Conservation (phyloP, 2,888 invertebrate species). For the Dryobotodes eremita region DNA sequence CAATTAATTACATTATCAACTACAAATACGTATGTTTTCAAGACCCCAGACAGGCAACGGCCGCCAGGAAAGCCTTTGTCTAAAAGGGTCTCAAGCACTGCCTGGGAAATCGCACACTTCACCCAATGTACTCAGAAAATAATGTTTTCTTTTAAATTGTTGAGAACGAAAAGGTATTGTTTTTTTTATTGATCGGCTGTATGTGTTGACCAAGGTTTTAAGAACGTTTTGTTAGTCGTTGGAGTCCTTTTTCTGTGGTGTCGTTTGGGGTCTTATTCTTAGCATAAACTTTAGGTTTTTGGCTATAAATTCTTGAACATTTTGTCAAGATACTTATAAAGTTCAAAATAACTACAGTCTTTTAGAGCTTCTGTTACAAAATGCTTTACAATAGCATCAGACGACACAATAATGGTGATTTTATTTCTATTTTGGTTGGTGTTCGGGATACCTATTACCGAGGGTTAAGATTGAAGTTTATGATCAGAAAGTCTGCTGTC, state of each 20-base stretch:
- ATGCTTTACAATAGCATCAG: not conserved
- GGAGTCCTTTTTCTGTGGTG: not conserved
- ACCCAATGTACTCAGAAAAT: constrained; percentile 20
- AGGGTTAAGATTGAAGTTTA: not conserved
- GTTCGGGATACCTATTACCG: too few relatives aligned
- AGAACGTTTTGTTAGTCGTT: not conserved
- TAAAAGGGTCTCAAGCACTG: constrained; percentile 37
- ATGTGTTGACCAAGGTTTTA: not conserved
- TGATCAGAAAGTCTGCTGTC: not conserved
- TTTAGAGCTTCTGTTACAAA: not conserved
- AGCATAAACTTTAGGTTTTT: too few relatives aligned
- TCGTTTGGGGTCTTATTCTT: not conserved
- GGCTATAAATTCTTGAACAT: not conserved
- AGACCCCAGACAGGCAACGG: constrained; percentile 62
- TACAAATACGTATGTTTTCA: constrained; percentile 51
- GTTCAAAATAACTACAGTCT: not conserved
- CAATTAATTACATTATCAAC: constrained; percentile 41
- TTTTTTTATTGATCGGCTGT: not conserved
- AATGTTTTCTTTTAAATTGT: constrained; percentile 44
- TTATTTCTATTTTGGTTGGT: not conserved
- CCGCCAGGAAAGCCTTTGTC: constrained; percentile 49
- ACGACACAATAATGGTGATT: not conserved
- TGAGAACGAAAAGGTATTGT: constrained; percentile 7
- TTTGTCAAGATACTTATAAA: not conserved
- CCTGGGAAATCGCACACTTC: constrained; percentile 52